Evolutionary conservation across 2,797 vertebrate genomes (phyloP).

Genomic region (Rhinoraja longicauda): DNA sequence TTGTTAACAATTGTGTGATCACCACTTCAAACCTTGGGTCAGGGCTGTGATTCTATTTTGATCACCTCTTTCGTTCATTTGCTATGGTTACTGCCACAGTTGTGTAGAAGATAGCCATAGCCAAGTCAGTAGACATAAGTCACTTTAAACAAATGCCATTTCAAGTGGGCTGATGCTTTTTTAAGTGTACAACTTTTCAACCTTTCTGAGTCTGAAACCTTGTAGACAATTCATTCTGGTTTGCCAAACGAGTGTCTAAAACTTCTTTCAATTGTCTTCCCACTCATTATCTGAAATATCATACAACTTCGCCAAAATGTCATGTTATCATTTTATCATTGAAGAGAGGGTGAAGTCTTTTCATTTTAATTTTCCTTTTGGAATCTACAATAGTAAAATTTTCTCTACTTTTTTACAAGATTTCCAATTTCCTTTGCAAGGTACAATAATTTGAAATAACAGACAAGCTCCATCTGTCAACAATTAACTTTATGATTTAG

Average conservation of each 20-base stretch:
- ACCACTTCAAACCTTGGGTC: background rate
- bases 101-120: background rate
- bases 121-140: background rate
- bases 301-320: background rate
- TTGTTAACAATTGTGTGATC: background rate
- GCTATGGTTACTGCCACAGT: background rate
- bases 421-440: background rate
- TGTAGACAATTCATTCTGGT: background rate
- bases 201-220: background rate
- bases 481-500: slow-evolving; percentile 21
- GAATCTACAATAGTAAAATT: background rate
- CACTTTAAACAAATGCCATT: background rate
- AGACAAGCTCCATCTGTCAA: background rate
- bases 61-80: background rate
- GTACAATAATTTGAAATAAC: background rate
- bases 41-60: background rate
- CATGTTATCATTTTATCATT: background rate
- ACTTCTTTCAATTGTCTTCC: background rate
- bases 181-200: background rate
- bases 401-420: background rate
- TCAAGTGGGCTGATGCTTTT: too few species aligned
- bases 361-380: background rate
- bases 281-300: background rate
- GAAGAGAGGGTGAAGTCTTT: background rate
- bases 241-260: background rate